A percentile compares a stretch with the other conserved stretches of the same genome.
phyloP scores from a whole-genome alignment of 2,797 vertebrate species.

The Parotocinclus haroldoi region DNA sequence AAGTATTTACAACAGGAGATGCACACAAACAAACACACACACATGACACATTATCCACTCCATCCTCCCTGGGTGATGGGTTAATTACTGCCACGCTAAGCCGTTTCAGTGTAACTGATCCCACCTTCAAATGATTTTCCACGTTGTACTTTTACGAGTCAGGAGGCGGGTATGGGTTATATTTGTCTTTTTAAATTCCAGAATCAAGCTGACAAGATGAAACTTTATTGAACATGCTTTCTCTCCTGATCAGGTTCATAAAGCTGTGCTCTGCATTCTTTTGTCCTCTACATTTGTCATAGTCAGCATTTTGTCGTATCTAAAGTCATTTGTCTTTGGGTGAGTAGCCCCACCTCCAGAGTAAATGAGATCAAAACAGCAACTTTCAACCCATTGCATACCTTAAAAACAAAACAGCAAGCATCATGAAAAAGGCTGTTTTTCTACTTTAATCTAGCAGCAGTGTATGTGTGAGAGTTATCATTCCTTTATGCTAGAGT shows the following conservation, averaged over 20 bases:
- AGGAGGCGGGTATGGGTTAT: not conserved
- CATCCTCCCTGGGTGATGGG: conserved; percentile 44
- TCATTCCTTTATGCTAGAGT: conserved; percentile 34
- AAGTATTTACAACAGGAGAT: conserved; percentile 28
- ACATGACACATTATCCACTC: conserved; percentile 29
- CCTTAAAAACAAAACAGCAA: no score
- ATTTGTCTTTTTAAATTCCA: not conserved
- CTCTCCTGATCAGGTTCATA: conserved; percentile 9
- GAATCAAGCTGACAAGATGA: conserved; percentile 2
- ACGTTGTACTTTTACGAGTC: not conserved
- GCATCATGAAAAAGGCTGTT: no score
- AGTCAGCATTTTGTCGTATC: conserved; percentile 26
- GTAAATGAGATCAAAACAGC: not conserved
- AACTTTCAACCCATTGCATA: no score
- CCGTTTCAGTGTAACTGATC: no score
- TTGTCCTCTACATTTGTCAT: conserved; percentile 18
- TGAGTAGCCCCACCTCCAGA: conserved; percentile 16
- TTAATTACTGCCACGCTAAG: conserved; percentile 43
- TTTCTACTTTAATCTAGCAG: no score
- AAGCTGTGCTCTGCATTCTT: conserved; percentile 25
- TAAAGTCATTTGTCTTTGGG: conserved; percentile 32
- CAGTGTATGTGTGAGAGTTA: conserved; percentile 3
- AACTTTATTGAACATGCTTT: conserved; percentile 11
- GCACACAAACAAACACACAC: conserved; percentile 55
- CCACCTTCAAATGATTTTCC: not conserved